phyloP scores from a whole-genome alignment of 2,888 invertebrate genomes.

The Trachelus iudaicus region DNA sequence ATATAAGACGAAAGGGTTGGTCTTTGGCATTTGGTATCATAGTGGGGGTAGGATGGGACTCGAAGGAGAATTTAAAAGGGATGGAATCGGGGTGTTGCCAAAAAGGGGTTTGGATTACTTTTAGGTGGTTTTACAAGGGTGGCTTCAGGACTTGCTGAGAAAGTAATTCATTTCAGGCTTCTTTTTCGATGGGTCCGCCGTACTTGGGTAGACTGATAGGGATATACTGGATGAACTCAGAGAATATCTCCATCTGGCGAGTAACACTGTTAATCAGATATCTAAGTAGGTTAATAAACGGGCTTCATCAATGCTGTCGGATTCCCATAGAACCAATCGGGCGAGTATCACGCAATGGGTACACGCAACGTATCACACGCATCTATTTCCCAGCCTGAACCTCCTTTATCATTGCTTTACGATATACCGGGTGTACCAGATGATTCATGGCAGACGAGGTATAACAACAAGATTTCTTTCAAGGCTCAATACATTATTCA shows the following conservation, averaged over 20 bases:
- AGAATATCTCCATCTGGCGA: conserved; percentile 50
- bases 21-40: not conserved
- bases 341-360: conserved; percentile 52
- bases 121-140: not conserved
- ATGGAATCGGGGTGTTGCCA: not conserved
- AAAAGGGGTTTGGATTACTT: not conserved
- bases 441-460: not conserved
- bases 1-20: not conserved
- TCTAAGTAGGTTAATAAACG: conserved; percentile 60
- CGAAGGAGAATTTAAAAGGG: not conserved
- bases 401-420: not conserved
- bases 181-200: not conserved
- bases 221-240: conserved; percentile 15
- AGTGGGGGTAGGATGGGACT: not conserved
- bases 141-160: not conserved
- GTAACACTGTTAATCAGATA: conserved; percentile 44
- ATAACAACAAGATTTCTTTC: not conserved
- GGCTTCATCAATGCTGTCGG: conserved; percentile 54
- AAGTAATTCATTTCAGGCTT: not conserved
- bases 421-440: conserved; percentile 6
- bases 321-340: conserved; percentile 58
- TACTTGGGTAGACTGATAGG: not conserved
- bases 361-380: conserved; percentile 47
- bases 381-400: conserved; percentile 22
- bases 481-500: not conserved